Percentiles rank a stretch among this genome's conserved stretches.
Conservation (phyloP, 2,797 vertebrate genomes). For the Propithecus deckenii region DNA sequence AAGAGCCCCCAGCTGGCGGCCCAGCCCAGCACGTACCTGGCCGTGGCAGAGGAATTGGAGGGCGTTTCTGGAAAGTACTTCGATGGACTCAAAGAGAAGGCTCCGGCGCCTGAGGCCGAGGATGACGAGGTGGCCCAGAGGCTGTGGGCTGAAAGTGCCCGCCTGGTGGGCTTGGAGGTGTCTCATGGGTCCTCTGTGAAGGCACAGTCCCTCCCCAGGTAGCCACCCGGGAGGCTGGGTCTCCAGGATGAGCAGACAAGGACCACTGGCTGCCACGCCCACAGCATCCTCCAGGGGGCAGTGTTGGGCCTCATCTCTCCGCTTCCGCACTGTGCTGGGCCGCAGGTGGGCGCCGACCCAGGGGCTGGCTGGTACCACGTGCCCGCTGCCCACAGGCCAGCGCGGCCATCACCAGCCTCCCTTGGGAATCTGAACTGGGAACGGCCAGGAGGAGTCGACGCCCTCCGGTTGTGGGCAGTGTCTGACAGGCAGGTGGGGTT, state of each 20-base stretch:
- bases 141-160: constrained; percentile 90
- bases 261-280: not conserved
- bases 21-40: constrained; percentile 89
- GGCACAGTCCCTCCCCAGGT: not conserved
- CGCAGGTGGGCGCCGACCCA: fast-evolving
- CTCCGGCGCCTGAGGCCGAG: constrained; percentile 88
- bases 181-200: not conserved
- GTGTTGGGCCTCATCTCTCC: not conserved
- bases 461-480: not conserved
- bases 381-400: not conserved
- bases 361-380: fast-evolving
- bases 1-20: constrained; percentile 89
- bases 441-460: fast-evolving
- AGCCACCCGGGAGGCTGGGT: fast-evolving
- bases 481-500: too few relatives aligned
- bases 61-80: constrained; percentile 90
- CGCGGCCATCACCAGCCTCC: not conserved
- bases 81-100: constrained; percentile 88
- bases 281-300: not conserved
- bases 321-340: fast-evolving
- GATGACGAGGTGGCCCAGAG: constrained; percentile 85
- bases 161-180: constrained; percentile 86
- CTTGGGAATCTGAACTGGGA: too few relatives aligned
- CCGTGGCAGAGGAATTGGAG: constrained; percentile 88
- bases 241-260: fast-evolving